Percentiles rank a stretch among this genome's conserved stretches.
phyloP scores from a whole-genome alignment of 2,113 vertebrate species.

The Cololabis saira region DNA sequence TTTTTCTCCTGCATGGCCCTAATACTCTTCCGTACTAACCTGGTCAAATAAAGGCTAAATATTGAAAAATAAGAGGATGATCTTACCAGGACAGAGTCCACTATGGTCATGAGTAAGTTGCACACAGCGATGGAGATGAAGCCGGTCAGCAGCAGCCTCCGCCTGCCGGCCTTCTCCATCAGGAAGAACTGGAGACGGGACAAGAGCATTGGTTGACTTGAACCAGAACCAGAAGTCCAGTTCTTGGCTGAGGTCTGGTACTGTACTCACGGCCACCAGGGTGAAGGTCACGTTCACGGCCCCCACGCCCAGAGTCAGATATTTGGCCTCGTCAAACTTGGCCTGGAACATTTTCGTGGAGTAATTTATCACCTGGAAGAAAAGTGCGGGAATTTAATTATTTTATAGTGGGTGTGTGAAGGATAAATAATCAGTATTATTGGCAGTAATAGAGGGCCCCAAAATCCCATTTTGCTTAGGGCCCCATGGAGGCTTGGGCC shows the following conservation, averaged over 20 bases:
- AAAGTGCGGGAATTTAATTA: slow-evolving; percentile 1
- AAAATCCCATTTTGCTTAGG: too few relatives aligned
- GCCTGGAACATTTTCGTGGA: slow-evolving; percentile 77
- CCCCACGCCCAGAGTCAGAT: slow-evolving; percentile 74
- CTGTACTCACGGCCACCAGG: slow-evolving; percentile 71
- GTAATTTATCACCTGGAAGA: slow-evolving; percentile 79
- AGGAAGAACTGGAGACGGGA: slow-evolving; percentile 72
- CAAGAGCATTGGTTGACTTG: too few relatives aligned
- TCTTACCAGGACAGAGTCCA: slow-evolving; percentile 77
- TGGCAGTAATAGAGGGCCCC: too few relatives aligned
- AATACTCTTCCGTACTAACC: too few relatives aligned
- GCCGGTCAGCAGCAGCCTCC: slow-evolving; percentile 70
- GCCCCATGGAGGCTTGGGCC: too few relatives aligned
- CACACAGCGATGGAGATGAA: slow-evolving; percentile 71
- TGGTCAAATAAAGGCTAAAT: too few relatives aligned
- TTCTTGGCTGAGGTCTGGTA: background rate
- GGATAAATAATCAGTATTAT: too few relatives aligned
- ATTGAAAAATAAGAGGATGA: background rate
- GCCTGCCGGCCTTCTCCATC: slow-evolving; percentile 69
- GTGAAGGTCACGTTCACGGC: slow-evolving; percentile 77
- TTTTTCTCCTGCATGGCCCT: too few relatives aligned
- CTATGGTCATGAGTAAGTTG: slow-evolving; percentile 80
- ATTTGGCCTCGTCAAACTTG: slow-evolving; percentile 71
- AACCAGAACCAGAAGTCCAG: background rate
- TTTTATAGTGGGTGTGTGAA: too few relatives aligned